phyloP scores from a whole-genome alignment of 2,888 invertebrate genomes.

The Brachypterus glaber region DNA sequence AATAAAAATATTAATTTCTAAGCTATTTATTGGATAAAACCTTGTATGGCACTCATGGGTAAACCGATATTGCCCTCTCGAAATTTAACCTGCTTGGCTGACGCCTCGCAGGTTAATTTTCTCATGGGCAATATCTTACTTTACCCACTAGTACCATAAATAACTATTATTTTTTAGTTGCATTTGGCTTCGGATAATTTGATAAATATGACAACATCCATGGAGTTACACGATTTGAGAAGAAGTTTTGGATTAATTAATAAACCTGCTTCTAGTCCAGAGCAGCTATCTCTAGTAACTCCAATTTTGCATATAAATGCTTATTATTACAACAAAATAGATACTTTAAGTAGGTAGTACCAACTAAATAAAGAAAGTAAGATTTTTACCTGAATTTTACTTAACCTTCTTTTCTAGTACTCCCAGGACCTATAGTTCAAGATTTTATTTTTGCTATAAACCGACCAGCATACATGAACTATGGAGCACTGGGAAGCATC shows the following conservation, averaged over 20 bases:
- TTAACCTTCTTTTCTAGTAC: conserved; percentile 24
- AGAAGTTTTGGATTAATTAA: too few relatives aligned
- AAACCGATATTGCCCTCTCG: too few relatives aligned
- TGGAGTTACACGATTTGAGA: too few relatives aligned
- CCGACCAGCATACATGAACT: conserved; percentile 30
- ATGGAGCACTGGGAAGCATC: conserved; percentile 29
- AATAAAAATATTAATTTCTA: too few relatives aligned
- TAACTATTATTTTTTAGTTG: conserved; percentile 16
- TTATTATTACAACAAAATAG: conserved; percentile 17
- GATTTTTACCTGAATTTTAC: neutral
- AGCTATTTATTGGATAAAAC: too few relatives aligned
- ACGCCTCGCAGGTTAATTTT: too few relatives aligned
- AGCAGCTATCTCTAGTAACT: conserved; percentile 7
- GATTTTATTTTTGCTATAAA: conserved; percentile 24
- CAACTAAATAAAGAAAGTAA: conserved; percentile 2
- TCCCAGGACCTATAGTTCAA: conserved; percentile 29
- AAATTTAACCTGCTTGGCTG: too few relatives aligned
- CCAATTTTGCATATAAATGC: conserved; percentile 25
- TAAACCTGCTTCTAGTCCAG: neutral
- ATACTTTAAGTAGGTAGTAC: neutral
- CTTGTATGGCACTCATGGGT: too few relatives aligned
- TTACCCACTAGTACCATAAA: too few relatives aligned
- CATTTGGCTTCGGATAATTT: conserved; percentile 20
- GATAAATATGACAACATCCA: conserved; percentile 21
- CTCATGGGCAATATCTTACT: conserved; percentile 1